Base-by-base conservation (phyloP, 2,113 vertebrate genomes). In the Bothrops jararaca region DNA sequence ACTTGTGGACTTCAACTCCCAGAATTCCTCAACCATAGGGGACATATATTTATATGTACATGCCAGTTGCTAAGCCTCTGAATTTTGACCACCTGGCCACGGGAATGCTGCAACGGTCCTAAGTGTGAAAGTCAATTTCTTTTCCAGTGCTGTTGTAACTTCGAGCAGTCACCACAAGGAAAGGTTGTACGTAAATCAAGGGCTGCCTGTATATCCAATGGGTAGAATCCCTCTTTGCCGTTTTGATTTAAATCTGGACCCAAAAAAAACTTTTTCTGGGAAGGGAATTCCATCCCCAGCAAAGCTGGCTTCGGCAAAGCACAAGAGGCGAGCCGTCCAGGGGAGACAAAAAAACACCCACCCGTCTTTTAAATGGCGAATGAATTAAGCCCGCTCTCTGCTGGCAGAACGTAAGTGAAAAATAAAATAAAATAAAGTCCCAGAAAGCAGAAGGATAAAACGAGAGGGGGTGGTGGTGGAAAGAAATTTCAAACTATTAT, bases 401-500 rank as follows among this genome's bases (percentile, higher is more conserved):
- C 69, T 54, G 5, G 88, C 69, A 39, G 69, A 89, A 85, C 52
- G 24, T 3, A 57, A 89, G 91, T 45, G 42, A 48, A 91, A 50
- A 50, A 50, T 50, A 50, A 50, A 50, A 50, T 50, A 50, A 50
- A 50, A 9, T 50, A 9, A 89, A n/a, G 52, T 53, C 34, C 85
- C 69, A 23, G 69, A 85, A 88, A 69, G 12, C 48, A 22, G 58
- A 50, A 88, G 48, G 22, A 80, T 24, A 64, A 34, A 64, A 52
- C 5, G 60, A 89, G 45, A 7, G 20, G 12, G 22, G n/a, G n/a
- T n/a, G n/a, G n/a, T n/a, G 22, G 39, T 11, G 12, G 3, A 42
- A 88, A 80, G 92, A 92, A 92, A 89, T 88, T 42, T 89, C 88
- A 57, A 74, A 48, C 69, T 92, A 42, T 88, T 92, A 57, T 89